phyloP scores from a whole-genome alignment of 2,888 invertebrate genomes.

The Acanthoscelides obtectus region DNA sequence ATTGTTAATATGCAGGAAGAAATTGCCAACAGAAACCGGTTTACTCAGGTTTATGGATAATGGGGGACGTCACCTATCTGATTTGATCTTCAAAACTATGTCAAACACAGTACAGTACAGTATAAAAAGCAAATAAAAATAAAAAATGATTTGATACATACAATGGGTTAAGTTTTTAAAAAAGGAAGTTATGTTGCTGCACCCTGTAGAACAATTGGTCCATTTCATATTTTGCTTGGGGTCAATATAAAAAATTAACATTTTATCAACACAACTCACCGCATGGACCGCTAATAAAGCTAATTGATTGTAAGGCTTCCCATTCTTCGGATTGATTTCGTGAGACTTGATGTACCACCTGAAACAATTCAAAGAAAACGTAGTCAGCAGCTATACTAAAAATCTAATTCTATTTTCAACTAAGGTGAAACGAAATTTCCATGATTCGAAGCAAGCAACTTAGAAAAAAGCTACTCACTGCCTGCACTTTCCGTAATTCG shows the following conservation, averaged over 20 bases:
- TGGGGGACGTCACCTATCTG: too few relatives aligned
- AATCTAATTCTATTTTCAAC: background rate
- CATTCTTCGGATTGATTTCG: constrained; percentile 90
- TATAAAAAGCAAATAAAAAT: constrained; percentile 4
- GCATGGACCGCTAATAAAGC: constrained; percentile 83
- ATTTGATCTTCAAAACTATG: too few relatives aligned
- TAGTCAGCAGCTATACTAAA: background rate
- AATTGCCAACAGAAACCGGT: too few relatives aligned
- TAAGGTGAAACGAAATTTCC: too few relatives aligned
- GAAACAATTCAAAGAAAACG: constrained; percentile 1
- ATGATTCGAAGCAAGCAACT: background rate
- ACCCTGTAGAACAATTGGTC: too few relatives aligned
- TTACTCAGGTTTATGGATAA: too few relatives aligned
- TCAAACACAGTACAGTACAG: too few relatives aligned
- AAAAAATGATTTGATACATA: constrained; percentile 3
- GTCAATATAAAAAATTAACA: too few relatives aligned
- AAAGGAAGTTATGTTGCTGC: too few relatives aligned
- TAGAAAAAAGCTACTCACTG: constrained; percentile 50
- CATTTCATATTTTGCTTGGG: too few relatives aligned
- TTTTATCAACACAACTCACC: constrained; percentile 54
- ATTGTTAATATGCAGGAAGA: too few relatives aligned
- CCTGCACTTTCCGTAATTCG: constrained; percentile 73
- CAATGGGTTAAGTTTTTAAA: too few relatives aligned
- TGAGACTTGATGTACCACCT: constrained; percentile 91
- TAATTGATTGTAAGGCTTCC: constrained; percentile 90